Evolutionary conservation across 1,140 invertebrate species (phyloP).

Genomic region (Onthophagus taurus): DNA sequence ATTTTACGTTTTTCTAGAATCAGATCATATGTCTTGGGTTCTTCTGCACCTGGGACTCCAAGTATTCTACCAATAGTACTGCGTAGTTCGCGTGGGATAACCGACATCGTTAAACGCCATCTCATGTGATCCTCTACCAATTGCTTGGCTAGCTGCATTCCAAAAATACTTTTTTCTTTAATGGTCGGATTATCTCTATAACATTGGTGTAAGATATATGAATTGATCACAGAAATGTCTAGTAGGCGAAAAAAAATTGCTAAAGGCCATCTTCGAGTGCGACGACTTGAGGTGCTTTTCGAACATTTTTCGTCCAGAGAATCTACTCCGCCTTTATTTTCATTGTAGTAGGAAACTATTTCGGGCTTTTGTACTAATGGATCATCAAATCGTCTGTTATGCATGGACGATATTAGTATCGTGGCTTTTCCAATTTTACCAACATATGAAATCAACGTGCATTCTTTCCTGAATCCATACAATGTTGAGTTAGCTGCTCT

Average conservation of each 20-base stretch:
- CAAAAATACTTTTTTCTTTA: not conserved
- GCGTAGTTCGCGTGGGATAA: not conserved
- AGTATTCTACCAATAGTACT: not conserved
- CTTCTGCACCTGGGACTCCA: not conserved
- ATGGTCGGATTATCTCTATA: conserved; percentile 3
- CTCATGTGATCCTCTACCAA: not conserved
- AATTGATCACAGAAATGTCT: not conserved
- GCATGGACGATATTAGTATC: conserved; percentile 26
- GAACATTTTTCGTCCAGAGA: conserved; percentile 31
- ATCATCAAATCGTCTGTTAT: conserved; percentile 22
- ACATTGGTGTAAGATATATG: not conserved
- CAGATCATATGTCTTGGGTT: too few relatives aligned
- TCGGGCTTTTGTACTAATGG: conserved; percentile 23
- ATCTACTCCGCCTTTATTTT: conserved; percentile 33
- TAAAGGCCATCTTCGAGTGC: conserved; percentile 30
- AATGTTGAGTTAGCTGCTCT: not conserved
- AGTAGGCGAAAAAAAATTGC: conserved; percentile 22
- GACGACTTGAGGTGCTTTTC: conserved; percentile 23
- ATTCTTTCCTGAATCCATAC: not conserved
- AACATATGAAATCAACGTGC: not conserved
- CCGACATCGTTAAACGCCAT: not conserved
- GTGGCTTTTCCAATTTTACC: not conserved
- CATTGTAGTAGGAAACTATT: conserved; percentile 31
- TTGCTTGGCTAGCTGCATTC: not conserved
- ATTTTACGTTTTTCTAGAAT: not conserved